Evolutionary conservation across 53 echinoderm and acorn worm genomes (phyloP), one percentile per base, ranked within the genome.

Genomic region (Arbacia lixula): DNA sequence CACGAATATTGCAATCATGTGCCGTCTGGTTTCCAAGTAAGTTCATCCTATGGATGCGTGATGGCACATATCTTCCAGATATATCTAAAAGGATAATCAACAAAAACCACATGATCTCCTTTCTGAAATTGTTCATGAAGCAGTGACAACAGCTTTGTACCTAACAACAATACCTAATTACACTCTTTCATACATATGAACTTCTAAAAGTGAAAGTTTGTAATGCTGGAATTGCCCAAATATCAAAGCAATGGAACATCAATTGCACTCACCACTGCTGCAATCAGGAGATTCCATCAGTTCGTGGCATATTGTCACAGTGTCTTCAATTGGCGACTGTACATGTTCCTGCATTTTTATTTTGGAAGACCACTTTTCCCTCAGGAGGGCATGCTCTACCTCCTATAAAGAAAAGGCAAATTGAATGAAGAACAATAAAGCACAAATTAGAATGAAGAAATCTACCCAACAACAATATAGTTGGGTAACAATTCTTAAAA

Each of bases 251-350:
- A 57, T 21, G n/a, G 12, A 27, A 5, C 9, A 10, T 64, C 0
- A n/a, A 25, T 57, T 35, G 19, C 30, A 12, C 50, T 71, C 50
- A 49, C 72, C 72, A 28, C 46, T 46, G 46, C 41, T 14, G 72
- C 27, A 43, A 43, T 71, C 72, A 2, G 72, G 50, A 71, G 72
- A 71, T 37, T 37, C 46, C 5, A 21, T 71, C 28, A 71, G 72
- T 16, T 71, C 72, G 41, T 29, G 26, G 49, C 72, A 71, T 71
- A 71, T 71, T 14, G 49, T 28, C 30, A 46, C 6, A 12, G 72
- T 12, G 46, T 71, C 72, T 46, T 71, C 72, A 9, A 71, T 17
- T 12, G 72, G 50, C 46, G 72, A 71, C 72, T 49, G 67, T 11
- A 67, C 29, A 12, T 25, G 50, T 71, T 42, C 72, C 3, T 49